These are phyloP conservation scores for Elegia similella DNA, from an alignment of 2,888 invertebrate species.

Conservation along the genomic window DNA sequence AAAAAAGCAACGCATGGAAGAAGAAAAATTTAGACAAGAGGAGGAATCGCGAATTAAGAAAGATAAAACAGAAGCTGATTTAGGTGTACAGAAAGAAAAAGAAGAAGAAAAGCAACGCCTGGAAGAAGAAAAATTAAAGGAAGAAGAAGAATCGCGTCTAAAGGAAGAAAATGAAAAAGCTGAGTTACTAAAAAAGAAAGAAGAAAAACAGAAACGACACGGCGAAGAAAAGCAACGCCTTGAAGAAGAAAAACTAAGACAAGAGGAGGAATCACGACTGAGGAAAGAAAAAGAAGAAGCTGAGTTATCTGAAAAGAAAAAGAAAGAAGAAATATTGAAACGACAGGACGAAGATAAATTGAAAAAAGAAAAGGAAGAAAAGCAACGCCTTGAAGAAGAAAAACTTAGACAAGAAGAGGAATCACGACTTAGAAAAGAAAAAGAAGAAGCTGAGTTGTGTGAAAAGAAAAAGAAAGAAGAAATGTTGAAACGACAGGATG, in stretches of 20 bases:
- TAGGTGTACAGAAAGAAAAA: constrained; percentile 17
- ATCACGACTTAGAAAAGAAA: constrained; percentile 23
- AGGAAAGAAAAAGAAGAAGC: constrained; percentile 30
- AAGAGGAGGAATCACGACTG: constrained; percentile 23
- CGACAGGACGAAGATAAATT: not conserved
- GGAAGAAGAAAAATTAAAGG: constrained; percentile 12
- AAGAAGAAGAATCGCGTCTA: constrained; percentile 8
- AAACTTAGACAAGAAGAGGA: constrained; percentile 18
- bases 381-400: constrained; percentile 15
- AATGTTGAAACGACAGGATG: constrained; percentile 2
- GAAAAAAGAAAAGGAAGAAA: constrained; percentile 10
- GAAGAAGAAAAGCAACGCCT: constrained; percentile 13
- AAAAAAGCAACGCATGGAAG: not conserved
- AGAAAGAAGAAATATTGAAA: constrained; percentile 16
- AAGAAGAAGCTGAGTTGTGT: constrained; percentile 14
- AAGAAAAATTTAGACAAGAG: not conserved
- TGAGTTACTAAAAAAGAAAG: not conserved
- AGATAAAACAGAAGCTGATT: constrained; percentile 14
- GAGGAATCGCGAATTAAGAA: not conserved
- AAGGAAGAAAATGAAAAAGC: constrained; percentile 25
- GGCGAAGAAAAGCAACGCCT: constrained; percentile 10
- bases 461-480: constrained; percentile 13
- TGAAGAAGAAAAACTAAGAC: constrained; percentile 9
- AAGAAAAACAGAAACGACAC: not conserved
- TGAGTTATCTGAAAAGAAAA: not conserved